These are phyloP conservation scores for Agrochola lota DNA, from an alignment of 2,888 invertebrate species.

Conservation along the genomic window DNA sequence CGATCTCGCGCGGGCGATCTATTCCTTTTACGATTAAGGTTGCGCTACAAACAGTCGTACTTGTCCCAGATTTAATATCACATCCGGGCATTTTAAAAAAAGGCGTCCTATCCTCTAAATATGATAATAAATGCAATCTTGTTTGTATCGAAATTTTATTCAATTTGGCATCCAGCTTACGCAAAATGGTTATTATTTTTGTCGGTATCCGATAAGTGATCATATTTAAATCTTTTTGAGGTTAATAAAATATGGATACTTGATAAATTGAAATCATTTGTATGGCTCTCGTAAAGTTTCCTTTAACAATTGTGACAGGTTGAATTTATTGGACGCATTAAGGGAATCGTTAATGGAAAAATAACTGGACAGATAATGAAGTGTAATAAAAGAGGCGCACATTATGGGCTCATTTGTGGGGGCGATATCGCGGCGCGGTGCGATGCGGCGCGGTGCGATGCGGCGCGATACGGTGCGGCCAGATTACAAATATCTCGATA, in stretches of 20 bases:
- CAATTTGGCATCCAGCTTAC: slow-evolving; percentile 44
- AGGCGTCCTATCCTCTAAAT: slow-evolving; percentile 17
- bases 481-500: slow-evolving; percentile 55
- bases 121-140: slow-evolving; percentile 49
- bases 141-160: slow-evolving; percentile 34
- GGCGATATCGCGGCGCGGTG: neutral
- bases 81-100: slow-evolving; percentile 29
- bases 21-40: slow-evolving; percentile 42
- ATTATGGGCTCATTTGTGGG: slow-evolving; percentile 54
- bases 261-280: slow-evolving; percentile 53
- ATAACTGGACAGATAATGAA: slow-evolving; percentile 63
- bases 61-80: slow-evolving; percentile 38
- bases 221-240: slow-evolving; percentile 44
- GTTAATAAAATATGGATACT: slow-evolving; percentile 51
- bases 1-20: slow-evolving; percentile 27
- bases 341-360: slow-evolving; percentile 67
- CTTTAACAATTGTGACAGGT: slow-evolving; percentile 58
- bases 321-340: slow-evolving; percentile 65
- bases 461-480: slow-evolving; percentile 5
- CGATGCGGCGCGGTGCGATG: slow-evolving; percentile 1
- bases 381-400: slow-evolving; percentile 60
- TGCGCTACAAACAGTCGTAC: slow-evolving; percentile 22
- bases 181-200: slow-evolving; percentile 39
- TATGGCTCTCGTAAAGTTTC: slow-evolving; percentile 56
- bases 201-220: slow-evolving; percentile 41